phyloP scores from a whole-genome alignment of 2,797 vertebrate species.

The Scomberomorus guttatus region DNA sequence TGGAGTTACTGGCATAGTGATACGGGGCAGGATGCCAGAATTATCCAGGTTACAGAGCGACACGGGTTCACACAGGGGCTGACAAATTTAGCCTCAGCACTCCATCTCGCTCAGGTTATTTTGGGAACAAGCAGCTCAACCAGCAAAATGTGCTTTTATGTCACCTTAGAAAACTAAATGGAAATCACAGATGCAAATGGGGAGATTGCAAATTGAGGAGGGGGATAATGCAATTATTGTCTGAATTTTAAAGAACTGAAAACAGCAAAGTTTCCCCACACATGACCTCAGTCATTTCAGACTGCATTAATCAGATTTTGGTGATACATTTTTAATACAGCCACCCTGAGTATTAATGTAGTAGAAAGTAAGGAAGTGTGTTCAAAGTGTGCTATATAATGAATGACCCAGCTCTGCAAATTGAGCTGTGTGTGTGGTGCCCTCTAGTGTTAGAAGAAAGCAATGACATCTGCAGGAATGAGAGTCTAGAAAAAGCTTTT shows the following conservation, averaged over 20 bases:
- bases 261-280: neutral
- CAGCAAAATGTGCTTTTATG: conserved; percentile 28
- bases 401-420: neutral
- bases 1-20: conserved; percentile 76
- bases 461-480: conserved; percentile 19
- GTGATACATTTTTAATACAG: neutral
- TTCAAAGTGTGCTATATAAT: neutral
- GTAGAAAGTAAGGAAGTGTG: neutral
- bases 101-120: conserved; percentile 61
- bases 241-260: neutral
- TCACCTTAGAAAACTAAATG: neutral
- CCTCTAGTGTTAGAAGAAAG: conserved; percentile 60
- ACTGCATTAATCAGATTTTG: neutral
- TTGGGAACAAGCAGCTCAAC: conserved; percentile 45
- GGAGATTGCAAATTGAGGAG: neutral
- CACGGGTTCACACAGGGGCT: conserved; percentile 59
- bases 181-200: neutral
- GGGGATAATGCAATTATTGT: neutral
- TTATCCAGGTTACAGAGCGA: conserved; percentile 70
- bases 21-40: conserved; percentile 57
- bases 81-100: conserved; percentile 64
- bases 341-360: neutral
- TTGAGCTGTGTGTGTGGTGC: conserved; percentile 7
- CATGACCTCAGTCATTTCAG: neutral
- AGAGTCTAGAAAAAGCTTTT: neutral